These are phyloP conservation scores for Metopia argyrocephala DNA, from an alignment of 2,888 invertebrate species.

Conservation along the genomic window DNA sequence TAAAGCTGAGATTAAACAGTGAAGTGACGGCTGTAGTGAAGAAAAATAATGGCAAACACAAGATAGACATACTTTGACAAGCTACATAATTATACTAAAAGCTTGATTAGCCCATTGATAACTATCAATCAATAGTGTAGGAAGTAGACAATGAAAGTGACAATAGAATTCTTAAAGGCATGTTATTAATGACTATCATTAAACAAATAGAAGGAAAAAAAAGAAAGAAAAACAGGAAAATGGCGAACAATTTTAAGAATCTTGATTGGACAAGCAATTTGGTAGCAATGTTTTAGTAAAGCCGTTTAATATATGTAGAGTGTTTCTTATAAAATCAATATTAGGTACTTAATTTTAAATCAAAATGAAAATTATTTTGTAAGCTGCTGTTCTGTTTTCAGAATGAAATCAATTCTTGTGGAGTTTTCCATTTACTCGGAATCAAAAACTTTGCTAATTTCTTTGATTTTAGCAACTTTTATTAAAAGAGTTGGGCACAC, in stretches of 20 bases:
- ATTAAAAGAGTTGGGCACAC: too few species aligned
- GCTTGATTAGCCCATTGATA: slow-evolving; percentile 57
- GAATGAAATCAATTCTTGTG: too few species aligned
- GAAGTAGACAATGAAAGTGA: slow-evolving; percentile 11
- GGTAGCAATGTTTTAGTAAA: too few species aligned
- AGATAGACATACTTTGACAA: slow-evolving; percentile 34
- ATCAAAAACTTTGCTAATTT: too few species aligned
- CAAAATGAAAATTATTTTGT: too few species aligned
- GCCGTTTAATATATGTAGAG: too few species aligned
- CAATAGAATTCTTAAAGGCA: slow-evolving; percentile 22
- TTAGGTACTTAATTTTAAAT: too few species aligned
- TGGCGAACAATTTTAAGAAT: not conserved
- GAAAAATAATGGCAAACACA: not conserved
- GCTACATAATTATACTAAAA: slow-evolving; percentile 62
- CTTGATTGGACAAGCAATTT: too few species aligned
- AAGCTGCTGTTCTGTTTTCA: too few species aligned
- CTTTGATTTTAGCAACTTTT: too few species aligned
- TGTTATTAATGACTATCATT: not conserved
- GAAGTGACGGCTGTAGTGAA: not conserved
- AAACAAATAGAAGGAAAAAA: not conserved
- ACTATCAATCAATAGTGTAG: slow-evolving; percentile 51
- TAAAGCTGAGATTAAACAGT: slow-evolving; percentile 30
- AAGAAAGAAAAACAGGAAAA: not conserved
- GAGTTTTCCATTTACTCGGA: too few species aligned
- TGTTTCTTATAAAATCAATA: too few species aligned